Conservation (phyloP, 2,797 vertebrate species). For the Paedocypris micromegethes region DNA sequence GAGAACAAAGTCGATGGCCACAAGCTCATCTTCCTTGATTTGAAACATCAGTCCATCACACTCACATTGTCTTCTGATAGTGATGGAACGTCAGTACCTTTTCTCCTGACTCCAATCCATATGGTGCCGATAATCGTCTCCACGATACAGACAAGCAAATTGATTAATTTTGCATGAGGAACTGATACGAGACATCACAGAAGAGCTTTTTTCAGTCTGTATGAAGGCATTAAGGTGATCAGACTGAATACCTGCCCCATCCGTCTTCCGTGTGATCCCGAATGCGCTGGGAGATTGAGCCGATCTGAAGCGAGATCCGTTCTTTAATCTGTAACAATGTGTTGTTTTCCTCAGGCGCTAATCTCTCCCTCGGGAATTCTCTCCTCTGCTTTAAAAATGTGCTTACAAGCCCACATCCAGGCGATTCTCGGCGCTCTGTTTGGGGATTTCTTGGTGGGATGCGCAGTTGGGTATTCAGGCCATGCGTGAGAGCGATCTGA, state of each 20-base stretch:
- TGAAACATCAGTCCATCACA: no score
- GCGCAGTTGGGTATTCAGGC: conserved; percentile 31
- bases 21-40: no score
- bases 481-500: conserved; percentile 23
- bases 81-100: no score
- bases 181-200: conserved; percentile 23
- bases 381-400: conserved; percentile 18
- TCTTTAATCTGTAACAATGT: conserved; percentile 24
- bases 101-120: no score
- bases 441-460: conserved; percentile 11
- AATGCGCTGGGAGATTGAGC: conserved; percentile 19
- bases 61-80: no score
- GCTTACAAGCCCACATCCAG: conserved; percentile 23
- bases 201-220: conserved; percentile 24
- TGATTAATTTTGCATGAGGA: conserved; percentile 34
- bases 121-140: neutral
- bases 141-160: conserved; percentile 19
- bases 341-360: conserved; percentile 20
- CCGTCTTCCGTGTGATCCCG: conserved; percentile 30
- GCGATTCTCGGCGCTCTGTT: conserved; percentile 28
- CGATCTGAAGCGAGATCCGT: conserved; percentile 33
- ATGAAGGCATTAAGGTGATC: conserved; percentile 40
- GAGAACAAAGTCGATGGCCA: no score
- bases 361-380: conserved; percentile 16
- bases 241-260: conserved; percentile 37